A percentile compares a stretch with the other conserved stretches of the same genome.
Evolutionary conservation across 2,888 invertebrate species (phyloP).

Genomic region (Cylindroiulus punctatus): DNA sequence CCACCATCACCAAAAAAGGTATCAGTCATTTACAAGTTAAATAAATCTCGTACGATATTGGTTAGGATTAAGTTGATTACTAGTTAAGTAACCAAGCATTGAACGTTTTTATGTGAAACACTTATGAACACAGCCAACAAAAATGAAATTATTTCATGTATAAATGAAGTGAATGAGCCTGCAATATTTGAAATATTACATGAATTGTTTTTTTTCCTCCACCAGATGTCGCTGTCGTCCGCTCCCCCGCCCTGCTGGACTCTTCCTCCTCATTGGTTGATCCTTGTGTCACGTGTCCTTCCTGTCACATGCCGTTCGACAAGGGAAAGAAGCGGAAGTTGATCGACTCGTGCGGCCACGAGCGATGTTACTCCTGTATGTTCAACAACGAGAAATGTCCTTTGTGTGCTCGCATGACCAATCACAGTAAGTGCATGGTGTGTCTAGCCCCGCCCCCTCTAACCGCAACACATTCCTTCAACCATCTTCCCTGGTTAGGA

Average conservation of each 20-base stretch:
- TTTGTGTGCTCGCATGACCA: slow-evolving; percentile 72
- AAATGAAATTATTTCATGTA: too few relatives aligned
- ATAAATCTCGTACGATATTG: too few relatives aligned
- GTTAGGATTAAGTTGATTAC: too few relatives aligned
- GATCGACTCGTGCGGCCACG: slow-evolving; percentile 95
- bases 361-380: slow-evolving; percentile 93
- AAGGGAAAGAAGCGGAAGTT: slow-evolving; percentile 95
- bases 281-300: slow-evolving; percentile 64
- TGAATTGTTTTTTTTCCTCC: background rate
- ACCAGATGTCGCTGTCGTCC: background rate
- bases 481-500: too few relatives aligned
- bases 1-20: too few relatives aligned
- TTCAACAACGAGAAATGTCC: slow-evolving; percentile 92
- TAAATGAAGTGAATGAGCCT: too few relatives aligned
- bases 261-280: background rate
- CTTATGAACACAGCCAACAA: too few relatives aligned
- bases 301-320: slow-evolving; percentile 82
- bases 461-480: background rate
- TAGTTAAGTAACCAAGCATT: too few relatives aligned
- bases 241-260: background rate
- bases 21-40: too few relatives aligned
- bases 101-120: too few relatives aligned
- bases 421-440: slow-evolving; percentile 57
- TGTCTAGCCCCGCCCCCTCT: background rate
- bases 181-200: too few relatives aligned